These are phyloP conservation scores for Pseudopodoces humilis DNA, from an alignment of 2,113 vertebrate species.

Conservation along the genomic window DNA sequence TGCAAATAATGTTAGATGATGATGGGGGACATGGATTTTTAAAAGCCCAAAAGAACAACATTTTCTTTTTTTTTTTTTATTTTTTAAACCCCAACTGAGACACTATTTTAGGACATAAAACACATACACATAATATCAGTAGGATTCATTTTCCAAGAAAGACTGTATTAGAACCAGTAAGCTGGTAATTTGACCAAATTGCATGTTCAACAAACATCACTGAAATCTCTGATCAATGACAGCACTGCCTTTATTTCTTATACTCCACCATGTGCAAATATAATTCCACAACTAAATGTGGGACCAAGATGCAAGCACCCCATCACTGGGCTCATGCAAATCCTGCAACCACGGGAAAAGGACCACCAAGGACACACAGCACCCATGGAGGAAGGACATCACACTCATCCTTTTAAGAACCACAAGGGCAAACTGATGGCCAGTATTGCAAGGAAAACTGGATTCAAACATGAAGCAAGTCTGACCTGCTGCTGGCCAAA, in stretches of 20 bases:
- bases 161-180: neutral
- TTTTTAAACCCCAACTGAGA: neutral
- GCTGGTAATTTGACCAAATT: neutral
- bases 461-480: neutral
- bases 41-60: neutral
- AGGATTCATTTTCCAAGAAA: neutral
- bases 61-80: neutral
- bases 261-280: rapidly evolving
- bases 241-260: neutral
- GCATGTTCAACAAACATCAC: rapidly evolving
- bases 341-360: neutral
- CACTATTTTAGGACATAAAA: neutral
- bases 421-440: neutral
- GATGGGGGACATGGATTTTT: neutral
- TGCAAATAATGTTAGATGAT: neutral
- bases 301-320: rapidly evolving
- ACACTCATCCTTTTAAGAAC: neutral
- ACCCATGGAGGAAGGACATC: neutral
- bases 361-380: rapidly evolving
- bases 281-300: neutral
- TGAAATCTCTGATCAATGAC: neutral
- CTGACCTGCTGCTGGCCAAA: neutral
- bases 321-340: neutral
- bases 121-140: neutral
- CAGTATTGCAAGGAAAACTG: neutral